Base-by-base conservation (phyloP, 2,113 vertebrate genomes). In the Cryptotis parvus region DNA sequence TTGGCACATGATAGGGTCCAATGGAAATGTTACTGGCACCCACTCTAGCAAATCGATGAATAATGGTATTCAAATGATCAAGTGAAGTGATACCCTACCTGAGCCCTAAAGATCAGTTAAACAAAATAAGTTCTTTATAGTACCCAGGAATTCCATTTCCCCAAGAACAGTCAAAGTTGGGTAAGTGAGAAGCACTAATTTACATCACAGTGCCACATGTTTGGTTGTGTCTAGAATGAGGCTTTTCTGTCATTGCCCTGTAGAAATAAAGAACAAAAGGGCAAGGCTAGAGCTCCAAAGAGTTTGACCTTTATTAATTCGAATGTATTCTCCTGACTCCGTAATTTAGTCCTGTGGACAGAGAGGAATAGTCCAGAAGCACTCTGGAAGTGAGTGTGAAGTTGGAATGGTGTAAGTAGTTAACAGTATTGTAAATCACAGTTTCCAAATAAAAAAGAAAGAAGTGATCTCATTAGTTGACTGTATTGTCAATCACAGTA, bases 101-200 rank as follows among this genome's bases (percentile, higher is more conserved):
- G 82, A 82, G 29, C 2, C 8, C 18, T 52, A 33, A 84, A 74
- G 52, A 18, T 6, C 63, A 41, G n/a, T 8, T 27, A 84, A 31
- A 14, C 61, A 89, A 75, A 11, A 49, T 35, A 68, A 63, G 2
- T 3, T 70, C 7, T 85, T 26, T 58, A 15, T 39, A 35, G 3
- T 88, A 37, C 52, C 16, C n/a, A 87, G 66, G 84, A 70, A 72
- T 85, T 91, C 37, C 65, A 61, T 79, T 89, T 74, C 2, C 10
- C 14, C 8, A 74, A 61, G 9, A 74, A 29, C 1, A 41, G 11
- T 5, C 20, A 75, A 89, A 73, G 3, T 2, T 4, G 1, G 58
- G 5, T 37, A 49, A 31, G 3, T 20, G 29, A n/a, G 11, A 29
- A 52, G 10, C 4, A 9, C 18, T 39, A 45, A 31, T 58, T 76